These are phyloP conservation scores for Lasioglossum vierecki DNA, from an alignment of 2,888 invertebrate species.

Conservation along the genomic window DNA sequence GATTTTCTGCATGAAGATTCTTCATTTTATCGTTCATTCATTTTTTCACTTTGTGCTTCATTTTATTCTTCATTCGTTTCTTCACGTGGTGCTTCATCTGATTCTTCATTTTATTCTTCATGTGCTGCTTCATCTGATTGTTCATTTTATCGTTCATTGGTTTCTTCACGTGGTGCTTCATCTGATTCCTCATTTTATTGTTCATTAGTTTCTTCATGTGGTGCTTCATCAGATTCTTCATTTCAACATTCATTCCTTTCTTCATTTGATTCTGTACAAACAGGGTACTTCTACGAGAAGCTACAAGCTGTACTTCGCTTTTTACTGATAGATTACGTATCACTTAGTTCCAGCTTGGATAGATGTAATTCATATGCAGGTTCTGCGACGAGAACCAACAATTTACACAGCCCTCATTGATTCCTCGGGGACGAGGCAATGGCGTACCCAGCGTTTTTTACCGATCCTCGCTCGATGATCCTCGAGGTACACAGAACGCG, in stretches of 20 bases:
- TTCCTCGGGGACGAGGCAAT: conserved; percentile 2
- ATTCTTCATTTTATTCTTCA: not conserved
- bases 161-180: too few species aligned
- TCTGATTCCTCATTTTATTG: too few species aligned
- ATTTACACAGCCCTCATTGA: not conserved
- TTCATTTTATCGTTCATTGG: too few species aligned
- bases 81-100: not conserved
- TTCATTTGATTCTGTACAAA: not conserved
- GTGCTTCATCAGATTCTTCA: too few species aligned
- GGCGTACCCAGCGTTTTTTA: conserved; percentile 5
- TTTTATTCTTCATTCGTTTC: too few species aligned
- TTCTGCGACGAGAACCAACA: not conserved
- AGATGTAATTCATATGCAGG: not conserved
- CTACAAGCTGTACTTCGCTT: not conserved
- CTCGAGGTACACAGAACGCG: not conserved
- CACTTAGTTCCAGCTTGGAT: not conserved
- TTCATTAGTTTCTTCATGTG: too few species aligned
- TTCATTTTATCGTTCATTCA: not conserved
- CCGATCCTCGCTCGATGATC: not conserved
- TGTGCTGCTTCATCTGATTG: too few species aligned
- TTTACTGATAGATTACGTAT: not conserved
- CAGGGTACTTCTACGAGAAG: not conserved
- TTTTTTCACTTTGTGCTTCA: too few species aligned
- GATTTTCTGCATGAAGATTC: not conserved
- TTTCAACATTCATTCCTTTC: too few species aligned